Percentiles rank a stretch among this genome's conserved stretches.
These are phyloP conservation scores for Oligia strigilis DNA, from an alignment of 2,888 invertebrate genomes.

Conservation along the genomic window DNA sequence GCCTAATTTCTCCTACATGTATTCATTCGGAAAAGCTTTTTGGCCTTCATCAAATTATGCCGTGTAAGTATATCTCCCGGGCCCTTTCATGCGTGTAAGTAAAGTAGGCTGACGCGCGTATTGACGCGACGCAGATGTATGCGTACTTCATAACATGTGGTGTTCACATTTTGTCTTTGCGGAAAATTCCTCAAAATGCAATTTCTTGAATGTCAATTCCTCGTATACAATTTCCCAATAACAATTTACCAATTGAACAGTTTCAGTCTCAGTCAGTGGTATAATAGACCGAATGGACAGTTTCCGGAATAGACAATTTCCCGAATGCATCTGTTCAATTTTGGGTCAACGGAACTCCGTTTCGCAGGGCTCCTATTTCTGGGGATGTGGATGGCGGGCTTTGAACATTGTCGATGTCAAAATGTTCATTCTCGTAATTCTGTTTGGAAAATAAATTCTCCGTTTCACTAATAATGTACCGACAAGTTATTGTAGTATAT, in stretches of 20 bases:
- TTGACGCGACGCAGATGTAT: conserved; percentile 38
- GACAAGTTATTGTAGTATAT: not conserved
- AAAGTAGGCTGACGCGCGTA: conserved; percentile 50
- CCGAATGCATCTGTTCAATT: conserved; percentile 54
- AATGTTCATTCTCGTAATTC: conserved; percentile 1
- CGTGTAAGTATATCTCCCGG: conserved; percentile 41
- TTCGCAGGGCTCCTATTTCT: conserved; percentile 9
- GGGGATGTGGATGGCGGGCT: not conserved
- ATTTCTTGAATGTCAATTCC: not conserved
- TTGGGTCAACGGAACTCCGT: conserved; percentile 14
- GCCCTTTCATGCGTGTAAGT: conserved; percentile 58
- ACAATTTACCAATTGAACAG: conserved; percentile 11
- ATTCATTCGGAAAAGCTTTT: conserved; percentile 54
- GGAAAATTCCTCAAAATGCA: not conserved
- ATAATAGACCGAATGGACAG: conserved; percentile 15
- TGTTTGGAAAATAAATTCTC: not conserved
- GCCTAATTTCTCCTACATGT: conserved; percentile 51
- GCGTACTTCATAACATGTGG: conserved; percentile 6
- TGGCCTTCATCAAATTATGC: conserved; percentile 48
- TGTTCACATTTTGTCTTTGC: conserved; percentile 22
- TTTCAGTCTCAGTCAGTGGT: not conserved
- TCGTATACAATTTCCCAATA: not conserved
- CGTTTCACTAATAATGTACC: not conserved
- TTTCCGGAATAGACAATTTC: conserved; percentile 31
- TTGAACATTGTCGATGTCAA: conserved; percentile 33